Evolutionary conservation across 2,113 vertebrate species (phyloP).

Genomic region (Hippocampus mohnikei): DNA sequence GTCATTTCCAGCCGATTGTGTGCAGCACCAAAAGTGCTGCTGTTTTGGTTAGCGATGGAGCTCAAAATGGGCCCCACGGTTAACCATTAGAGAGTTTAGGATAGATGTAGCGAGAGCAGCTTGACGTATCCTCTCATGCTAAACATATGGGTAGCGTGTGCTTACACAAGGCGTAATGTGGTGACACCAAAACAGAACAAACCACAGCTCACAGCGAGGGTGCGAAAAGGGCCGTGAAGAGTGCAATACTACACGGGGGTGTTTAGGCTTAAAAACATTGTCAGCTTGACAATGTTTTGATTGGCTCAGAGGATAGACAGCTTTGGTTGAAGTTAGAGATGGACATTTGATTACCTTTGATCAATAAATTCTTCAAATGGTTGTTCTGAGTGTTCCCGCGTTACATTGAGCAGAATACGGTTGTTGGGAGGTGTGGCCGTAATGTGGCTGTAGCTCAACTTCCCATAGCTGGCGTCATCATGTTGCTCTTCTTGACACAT

Average conservation of each 20-base stretch:
- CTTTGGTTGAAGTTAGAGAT: background rate
- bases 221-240: slow-evolving; percentile 21
- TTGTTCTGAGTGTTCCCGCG: background rate
- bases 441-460: background rate
- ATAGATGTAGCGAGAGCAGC: slow-evolving; percentile 12
- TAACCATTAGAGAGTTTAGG: background rate
- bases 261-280: background rate
- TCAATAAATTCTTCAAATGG: background rate
- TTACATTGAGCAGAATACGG: background rate
- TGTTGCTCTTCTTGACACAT: background rate
- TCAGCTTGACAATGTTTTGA: background rate
- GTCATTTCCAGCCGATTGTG: too few relatives aligned
- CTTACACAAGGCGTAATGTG: slow-evolving; percentile 36
- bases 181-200: slow-evolving; percentile 18
- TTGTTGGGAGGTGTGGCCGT: background rate
- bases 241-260: slow-evolving; percentile 33
- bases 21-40: background rate
- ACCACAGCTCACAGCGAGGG: slow-evolving; percentile 29
- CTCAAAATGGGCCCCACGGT: background rate
- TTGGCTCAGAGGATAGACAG: background rate
- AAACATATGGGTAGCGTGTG: slow-evolving; percentile 35
- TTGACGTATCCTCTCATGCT: slow-evolving; percentile 50
- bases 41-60: background rate
- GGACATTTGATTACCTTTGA: background rate
- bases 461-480: background rate